Evolutionary conservation across 2,888 invertebrate species (phyloP).

Genomic region (Piscicola geometra): DNA sequence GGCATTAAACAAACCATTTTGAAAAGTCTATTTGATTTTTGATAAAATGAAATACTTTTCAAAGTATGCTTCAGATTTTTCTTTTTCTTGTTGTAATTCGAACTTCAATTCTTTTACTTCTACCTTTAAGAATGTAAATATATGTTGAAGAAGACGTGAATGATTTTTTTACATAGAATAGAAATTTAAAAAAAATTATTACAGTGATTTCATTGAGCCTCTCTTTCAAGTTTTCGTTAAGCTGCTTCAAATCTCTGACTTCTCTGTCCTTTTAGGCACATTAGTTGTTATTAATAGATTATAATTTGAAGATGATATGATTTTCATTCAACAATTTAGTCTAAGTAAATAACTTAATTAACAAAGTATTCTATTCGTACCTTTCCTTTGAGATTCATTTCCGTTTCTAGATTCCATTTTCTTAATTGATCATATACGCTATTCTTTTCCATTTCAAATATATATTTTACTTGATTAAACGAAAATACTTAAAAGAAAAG

Average conservation of each 20-base stretch:
- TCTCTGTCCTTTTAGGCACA: too few species aligned
- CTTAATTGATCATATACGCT: neutral
- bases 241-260: neutral
- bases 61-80: constrained; percentile 25
- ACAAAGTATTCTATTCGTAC: neutral
- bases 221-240: neutral
- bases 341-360: too few species aligned
- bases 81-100: neutral
- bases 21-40: too few species aligned
- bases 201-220: neutral
- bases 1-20: too few species aligned
- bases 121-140: constrained; percentile 18
- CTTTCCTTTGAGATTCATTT: neutral
- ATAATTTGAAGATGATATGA: too few species aligned
- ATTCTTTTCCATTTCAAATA: neutral
- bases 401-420: neutral
- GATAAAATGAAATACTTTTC: too few species aligned
- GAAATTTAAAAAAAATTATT: too few species aligned
- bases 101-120: constrained; percentile 16
- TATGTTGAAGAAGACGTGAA: neutral
- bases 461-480: too few species aligned
- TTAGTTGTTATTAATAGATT: too few species aligned
- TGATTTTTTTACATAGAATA: neutral
- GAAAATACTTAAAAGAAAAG: too few species aligned
- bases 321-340: too few species aligned